These are phyloP conservation scores for Morelia viridis DNA, from an alignment of 2,797 vertebrate species.

Conservation along the genomic window DNA sequence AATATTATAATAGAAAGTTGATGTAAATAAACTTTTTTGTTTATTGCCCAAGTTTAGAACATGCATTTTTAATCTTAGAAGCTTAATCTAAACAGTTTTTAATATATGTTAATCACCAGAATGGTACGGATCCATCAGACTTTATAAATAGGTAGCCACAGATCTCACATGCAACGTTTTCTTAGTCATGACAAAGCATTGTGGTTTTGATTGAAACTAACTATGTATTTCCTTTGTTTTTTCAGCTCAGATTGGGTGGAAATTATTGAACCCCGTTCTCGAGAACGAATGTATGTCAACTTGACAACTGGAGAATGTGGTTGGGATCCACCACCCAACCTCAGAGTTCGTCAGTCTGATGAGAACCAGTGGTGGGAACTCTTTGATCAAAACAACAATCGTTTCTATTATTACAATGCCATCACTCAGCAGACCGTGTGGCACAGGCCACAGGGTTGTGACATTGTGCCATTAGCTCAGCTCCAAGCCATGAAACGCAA, in stretches of 20 bases:
- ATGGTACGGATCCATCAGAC: not conserved
- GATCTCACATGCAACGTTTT: not conserved
- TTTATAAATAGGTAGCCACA: not conserved
- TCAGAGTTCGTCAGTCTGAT: conserved; percentile 82
- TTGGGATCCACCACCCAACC: conserved; percentile 84
- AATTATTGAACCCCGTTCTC: conserved; percentile 89
- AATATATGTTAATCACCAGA: not conserved
- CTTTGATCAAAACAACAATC: conserved; percentile 84
- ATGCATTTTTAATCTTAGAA: not conserved
- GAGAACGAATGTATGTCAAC: conserved; percentile 90
- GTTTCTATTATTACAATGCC: conserved; percentile 94
- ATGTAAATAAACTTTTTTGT: not conserved
- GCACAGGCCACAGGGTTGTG: conserved; percentile 87
- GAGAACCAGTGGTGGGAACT: conserved; percentile 95
- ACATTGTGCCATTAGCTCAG: conserved; percentile 88
- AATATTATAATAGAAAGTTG: not conserved
- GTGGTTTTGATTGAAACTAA: not conserved
- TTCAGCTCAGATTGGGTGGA: conserved; percentile 90
- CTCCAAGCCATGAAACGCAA: conserved; percentile 87
- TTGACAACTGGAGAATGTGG: conserved; percentile 85
- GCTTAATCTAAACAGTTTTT: not conserved
- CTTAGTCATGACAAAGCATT: not conserved
- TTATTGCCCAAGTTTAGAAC: not conserved
- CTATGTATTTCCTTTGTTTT: not conserved
- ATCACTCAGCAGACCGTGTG: conserved; percentile 83